A percentile compares a stretch with the other conserved stretches of the same genome.
phyloP scores from a whole-genome alignment of 2,888 invertebrate genomes.

The Blera fallax region DNA sequence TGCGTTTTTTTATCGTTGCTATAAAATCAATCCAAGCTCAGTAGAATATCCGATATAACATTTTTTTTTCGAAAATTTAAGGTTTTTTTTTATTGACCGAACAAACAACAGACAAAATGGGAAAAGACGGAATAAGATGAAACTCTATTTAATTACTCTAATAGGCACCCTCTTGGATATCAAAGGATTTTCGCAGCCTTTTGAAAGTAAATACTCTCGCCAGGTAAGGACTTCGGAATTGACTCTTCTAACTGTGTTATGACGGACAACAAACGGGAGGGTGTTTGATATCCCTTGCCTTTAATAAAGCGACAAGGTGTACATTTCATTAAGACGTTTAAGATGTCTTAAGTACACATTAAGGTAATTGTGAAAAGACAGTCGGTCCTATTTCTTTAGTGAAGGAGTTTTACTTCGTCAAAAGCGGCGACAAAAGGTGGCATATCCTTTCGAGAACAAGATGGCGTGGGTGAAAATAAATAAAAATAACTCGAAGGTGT shows the following conservation, averaged over 20 bases:
- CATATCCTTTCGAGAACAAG: constrained; percentile 18
- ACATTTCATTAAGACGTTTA: constrained; percentile 75
- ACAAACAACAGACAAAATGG: constrained; percentile 41
- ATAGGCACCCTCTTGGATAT: constrained; percentile 72
- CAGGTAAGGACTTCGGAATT: constrained; percentile 43
- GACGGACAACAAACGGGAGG: constrained; percentile 63
- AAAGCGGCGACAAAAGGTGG: constrained; percentile 2
- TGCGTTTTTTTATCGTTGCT: constrained; percentile 1
- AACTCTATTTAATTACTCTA: constrained; percentile 70
- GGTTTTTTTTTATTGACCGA: constrained; percentile 64
- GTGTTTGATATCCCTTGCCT: constrained; percentile 63
- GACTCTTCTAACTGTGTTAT: constrained; percentile 62
- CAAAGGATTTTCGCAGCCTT: constrained; percentile 72
- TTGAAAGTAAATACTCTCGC: constrained; percentile 72
- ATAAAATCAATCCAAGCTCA: constrained; percentile 48
- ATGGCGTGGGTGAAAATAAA: constrained; percentile 1
- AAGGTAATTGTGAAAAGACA: constrained; percentile 74
- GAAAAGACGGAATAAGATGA: constrained; percentile 3
- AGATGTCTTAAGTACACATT: constrained; percentile 74
- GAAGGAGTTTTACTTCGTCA: constrained; percentile 15
- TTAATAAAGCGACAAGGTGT: constrained; percentile 73
- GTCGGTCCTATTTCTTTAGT: constrained; percentile 40
- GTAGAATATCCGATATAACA: constrained; percentile 10
- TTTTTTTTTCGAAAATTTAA: neutral
- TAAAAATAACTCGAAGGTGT: constrained; percentile 53